These are phyloP conservation scores for Potorous gilbertii DNA, from an alignment of 2,797 vertebrate genomes.

Conservation along the genomic window DNA sequence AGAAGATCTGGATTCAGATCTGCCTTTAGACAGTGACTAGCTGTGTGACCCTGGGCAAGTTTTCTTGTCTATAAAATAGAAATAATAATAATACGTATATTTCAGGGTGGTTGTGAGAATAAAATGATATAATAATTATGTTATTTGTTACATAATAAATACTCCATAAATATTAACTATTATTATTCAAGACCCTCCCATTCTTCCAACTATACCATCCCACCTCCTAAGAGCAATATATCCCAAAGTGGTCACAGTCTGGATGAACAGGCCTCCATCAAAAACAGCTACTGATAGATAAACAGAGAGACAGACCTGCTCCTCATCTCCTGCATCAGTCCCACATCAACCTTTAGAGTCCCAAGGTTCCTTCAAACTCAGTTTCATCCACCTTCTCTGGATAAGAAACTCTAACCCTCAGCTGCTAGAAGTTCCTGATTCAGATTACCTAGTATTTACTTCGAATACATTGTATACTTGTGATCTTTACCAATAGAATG, in stretches of 20 bases:
- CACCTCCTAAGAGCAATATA: neutral
- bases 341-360: neutral
- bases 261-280: neutral
- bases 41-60: neutral
- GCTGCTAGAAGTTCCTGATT: neutral
- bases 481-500: neutral
- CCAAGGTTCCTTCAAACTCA: neutral
- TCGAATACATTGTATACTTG: neutral
- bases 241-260: neutral
- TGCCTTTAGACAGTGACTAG: neutral
- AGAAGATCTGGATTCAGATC: neutral
- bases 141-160: neutral
- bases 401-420: neutral
- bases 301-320: neutral
- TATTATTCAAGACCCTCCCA: too few relatives aligned
- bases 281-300: neutral
- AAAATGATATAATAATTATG: neutral
- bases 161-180: too few relatives aligned
- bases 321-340: neutral
- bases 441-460: neutral
- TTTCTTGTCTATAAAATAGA: neutral
- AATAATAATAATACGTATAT: neutral
- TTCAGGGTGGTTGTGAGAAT: neutral
- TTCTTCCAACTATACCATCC: too few relatives aligned
- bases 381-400: neutral